phyloP scores from a whole-genome alignment of 2,888 invertebrate species.

The Dynastes hyllus region DNA sequence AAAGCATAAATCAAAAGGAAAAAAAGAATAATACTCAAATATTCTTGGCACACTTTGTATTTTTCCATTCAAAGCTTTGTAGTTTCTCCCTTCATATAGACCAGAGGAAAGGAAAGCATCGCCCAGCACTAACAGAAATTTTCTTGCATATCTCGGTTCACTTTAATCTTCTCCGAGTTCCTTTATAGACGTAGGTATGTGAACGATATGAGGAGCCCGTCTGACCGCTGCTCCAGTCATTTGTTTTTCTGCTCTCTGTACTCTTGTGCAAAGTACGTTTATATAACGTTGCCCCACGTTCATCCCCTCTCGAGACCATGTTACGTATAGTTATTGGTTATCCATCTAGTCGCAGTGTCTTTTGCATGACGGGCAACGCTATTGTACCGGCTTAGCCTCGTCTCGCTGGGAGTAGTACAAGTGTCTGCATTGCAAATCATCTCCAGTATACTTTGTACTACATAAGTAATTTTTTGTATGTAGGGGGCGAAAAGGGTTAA shows the following conservation, averaged over 20 bases:
- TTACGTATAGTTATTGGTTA: slow-evolving; percentile 19
- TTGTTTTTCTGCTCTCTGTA: not conserved
- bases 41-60: not conserved
- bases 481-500: too few species aligned
- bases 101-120: not conserved
- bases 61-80: not conserved
- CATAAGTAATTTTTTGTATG: too few species aligned
- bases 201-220: slow-evolving; percentile 5
- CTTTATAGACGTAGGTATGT: not conserved
- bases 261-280: too few species aligned
- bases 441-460: not conserved
- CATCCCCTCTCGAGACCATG: too few species aligned
- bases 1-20: not conserved
- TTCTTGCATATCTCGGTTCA: slow-evolving; percentile 5
- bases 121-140: not conserved
- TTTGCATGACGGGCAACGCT: not conserved
- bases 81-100: not conserved
- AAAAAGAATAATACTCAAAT: not conserved
- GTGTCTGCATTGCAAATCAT: slow-evolving; percentile 14
- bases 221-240: not conserved
- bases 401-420: too few species aligned
- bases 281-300: too few species aligned
- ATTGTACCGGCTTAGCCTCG: not conserved
- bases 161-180: slow-evolving; percentile 18
- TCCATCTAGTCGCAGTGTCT: not conserved